Conservation (phyloP, 2,888 invertebrate genomes). For the Stratiomys singularior region DNA sequence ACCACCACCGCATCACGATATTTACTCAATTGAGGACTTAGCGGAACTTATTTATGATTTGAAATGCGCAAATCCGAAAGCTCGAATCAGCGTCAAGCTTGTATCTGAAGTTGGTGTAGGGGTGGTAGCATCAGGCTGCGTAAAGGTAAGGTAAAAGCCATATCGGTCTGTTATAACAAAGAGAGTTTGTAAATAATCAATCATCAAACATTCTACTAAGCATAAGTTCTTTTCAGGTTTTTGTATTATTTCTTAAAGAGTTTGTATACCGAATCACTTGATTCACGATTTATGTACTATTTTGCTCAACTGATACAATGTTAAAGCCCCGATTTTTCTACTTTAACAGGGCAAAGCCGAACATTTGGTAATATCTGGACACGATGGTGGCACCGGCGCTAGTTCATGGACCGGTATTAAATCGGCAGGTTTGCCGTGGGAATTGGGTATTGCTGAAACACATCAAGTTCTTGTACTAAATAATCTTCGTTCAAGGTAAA, state of each 20-base stretch:
- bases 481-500: conserved; percentile 81
- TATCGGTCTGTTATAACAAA: not conserved
- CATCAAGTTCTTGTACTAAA: conserved; percentile 96
- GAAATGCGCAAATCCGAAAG: conserved; percentile 95
- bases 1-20: conserved; percentile 99
- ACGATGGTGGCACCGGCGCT: conserved; percentile 99
- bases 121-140: conserved; percentile 98
- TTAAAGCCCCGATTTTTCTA: conserved; percentile 18
- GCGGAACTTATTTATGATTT: conserved; percentile 98
- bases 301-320: not conserved
- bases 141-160: conserved; percentile 73
- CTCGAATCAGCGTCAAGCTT: conserved; percentile 95
- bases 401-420: conserved; percentile 99
- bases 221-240: not conserved
- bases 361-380: conserved; percentile 98
- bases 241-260: conserved; percentile 6
- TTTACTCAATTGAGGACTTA: conserved; percentile 98
- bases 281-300: too few relatives aligned
- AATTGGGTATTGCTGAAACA: conserved; percentile 97
- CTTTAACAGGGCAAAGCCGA: conserved; percentile 89
- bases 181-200: not conserved
- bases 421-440: conserved; percentile 98
- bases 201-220: not conserved
- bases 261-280: not conserved
- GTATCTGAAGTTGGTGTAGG: conserved; percentile 99